These are phyloP conservation scores for Hippocampus comes DNA, from an alignment of 2,113 vertebrate genomes.

Conservation along the genomic window DNA sequence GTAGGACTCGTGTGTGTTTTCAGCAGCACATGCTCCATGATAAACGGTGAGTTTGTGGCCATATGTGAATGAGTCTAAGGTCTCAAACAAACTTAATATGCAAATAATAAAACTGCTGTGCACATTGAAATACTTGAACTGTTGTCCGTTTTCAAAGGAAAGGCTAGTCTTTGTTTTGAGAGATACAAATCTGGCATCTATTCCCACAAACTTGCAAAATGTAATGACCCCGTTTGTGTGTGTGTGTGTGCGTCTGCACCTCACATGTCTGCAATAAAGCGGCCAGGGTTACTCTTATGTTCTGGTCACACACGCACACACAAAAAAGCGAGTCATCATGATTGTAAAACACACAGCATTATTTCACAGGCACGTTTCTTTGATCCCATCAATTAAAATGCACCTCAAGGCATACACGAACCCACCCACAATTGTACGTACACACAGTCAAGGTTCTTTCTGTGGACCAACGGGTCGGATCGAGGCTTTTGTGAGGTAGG, in stretches of 20 bases:
- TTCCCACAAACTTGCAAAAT: slow-evolving; percentile 3
- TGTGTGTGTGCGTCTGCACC: slow-evolving; percentile 8
- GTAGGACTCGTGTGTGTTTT: neutral
- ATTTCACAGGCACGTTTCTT: neutral
- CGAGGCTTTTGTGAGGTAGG: slow-evolving; percentile 14
- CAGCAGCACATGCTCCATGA: neutral
- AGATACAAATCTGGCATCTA: neutral
- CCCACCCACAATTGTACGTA: slow-evolving; percentile 7
- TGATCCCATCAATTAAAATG: neutral
- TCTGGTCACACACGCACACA: neutral
- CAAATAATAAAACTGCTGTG: neutral
- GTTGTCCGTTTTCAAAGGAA: neutral
- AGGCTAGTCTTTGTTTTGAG: slow-evolving; percentile 5
- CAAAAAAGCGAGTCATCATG: slow-evolving; percentile 17
- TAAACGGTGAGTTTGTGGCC: neutral
- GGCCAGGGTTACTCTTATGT: slow-evolving; percentile 7
- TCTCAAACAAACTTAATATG: neutral
- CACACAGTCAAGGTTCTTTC: slow-evolving; percentile 31
- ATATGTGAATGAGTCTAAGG: too few species aligned
- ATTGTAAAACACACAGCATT: neutral
- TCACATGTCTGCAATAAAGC: slow-evolving; percentile 17
- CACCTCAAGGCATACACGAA: neutral
- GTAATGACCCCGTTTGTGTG: neutral
- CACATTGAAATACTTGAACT: neutral
- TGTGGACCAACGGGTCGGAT: slow-evolving; percentile 38